Base-by-base conservation (phyloP, 2,797 vertebrate genomes). In the Gila robusta region DNA sequence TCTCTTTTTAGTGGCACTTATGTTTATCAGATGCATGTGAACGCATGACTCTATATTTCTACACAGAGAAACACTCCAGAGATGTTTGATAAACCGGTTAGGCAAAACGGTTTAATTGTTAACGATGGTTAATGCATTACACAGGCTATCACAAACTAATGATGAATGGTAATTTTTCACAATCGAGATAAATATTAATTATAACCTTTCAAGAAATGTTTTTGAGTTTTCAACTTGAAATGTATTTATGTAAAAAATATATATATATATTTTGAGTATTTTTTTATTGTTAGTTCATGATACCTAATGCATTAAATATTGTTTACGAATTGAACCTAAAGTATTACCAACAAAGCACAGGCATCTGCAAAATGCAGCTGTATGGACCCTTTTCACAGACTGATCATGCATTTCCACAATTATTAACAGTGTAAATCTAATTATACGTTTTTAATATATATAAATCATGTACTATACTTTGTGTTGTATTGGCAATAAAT, bases 381-480 rank as follows among this genome's bases (percentile, higher is more conserved):
- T 16, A 77, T 37, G 52, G 32, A 56, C 32, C 32, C 32, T 56
- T 77, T 77, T 77, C 74, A 56, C 49, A 56, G 73, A 76, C 47
- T 23, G 8, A 10, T 28, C 12, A 16, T 54, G 19, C 12, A 54
- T 54, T 54, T 23, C 5, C 26, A 64, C 2, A 2, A 14, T 64
- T 32, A 7, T 54, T 23, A 52, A 76, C 6, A n/a, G 23, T 77
- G 49, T 35, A 56, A 37, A 37, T 37, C 44, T 49, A 56, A 23
- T 56, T 56, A 21, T 56, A 56, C 0, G 21, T 23, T 23, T 23
- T 56, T 47, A 23, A 56, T 56, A 64, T 28, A 64, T 28, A 28
- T 37, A 56, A 56, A 77, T 37, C 14, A 28, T 64, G 11, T 14
- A 64, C 5, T 76, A 9, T 47, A 19, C 19, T 8, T 54, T 56